Evolutionary conservation across 2,797 vertebrate species (phyloP).

Genomic region (Sardinella longiceps): DNA sequence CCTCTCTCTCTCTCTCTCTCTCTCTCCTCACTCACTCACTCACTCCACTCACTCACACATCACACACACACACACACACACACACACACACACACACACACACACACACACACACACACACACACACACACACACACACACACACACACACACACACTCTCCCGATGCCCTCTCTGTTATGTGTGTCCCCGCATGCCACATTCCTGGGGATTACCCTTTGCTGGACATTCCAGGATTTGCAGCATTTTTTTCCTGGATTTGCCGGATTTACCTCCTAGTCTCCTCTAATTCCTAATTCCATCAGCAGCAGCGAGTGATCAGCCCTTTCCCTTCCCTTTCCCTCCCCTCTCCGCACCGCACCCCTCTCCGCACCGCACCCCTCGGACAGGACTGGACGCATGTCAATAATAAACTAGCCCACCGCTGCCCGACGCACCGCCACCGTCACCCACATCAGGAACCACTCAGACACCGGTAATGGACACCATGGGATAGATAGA

Average conservation of each 20-base stretch:
- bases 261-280: slow-evolving; percentile 37
- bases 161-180: not conserved
- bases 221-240: slow-evolving; percentile 38
- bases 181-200: not conserved
- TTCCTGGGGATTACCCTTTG: slow-evolving; percentile 13
- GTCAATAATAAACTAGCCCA: not conserved
- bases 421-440: not conserved
- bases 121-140: slow-evolving; percentile 13
- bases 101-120: not conserved
- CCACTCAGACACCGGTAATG: not conserved
- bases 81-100: not conserved
- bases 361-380: no score
- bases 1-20: no score
- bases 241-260: slow-evolving; percentile 29
- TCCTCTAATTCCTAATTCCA: slow-evolving; percentile 39
- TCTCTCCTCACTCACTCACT: no score
- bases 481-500: not conserved
- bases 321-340: slow-evolving; percentile 2
- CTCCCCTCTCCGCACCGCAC: no score
- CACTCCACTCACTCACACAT: no score
- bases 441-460: not conserved
- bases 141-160: not conserved
- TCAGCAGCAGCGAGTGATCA: slow-evolving; percentile 13
- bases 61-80: no score
- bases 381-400: not conserved